phyloP scores from a whole-genome alignment of 2,888 invertebrate genomes.

The Terebella lapidaria region DNA sequence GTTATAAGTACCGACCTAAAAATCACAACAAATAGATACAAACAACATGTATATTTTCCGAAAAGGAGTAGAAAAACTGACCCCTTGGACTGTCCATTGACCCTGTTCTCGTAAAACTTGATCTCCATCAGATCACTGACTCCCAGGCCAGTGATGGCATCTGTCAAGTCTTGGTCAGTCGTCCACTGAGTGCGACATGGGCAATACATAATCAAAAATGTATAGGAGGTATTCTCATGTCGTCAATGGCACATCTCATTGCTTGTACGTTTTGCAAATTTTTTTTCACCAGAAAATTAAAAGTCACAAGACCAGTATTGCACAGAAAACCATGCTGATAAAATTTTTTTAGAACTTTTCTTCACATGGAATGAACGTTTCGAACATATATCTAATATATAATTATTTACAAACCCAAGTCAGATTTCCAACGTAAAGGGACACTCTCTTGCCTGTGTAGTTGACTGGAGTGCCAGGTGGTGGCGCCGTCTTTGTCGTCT shows the following conservation, averaged over 20 bases:
- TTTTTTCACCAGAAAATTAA: no score
- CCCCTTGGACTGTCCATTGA: constrained; percentile 97
- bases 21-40: no score
- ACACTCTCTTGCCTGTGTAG: constrained; percentile 19
- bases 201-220: constrained; percentile 5
- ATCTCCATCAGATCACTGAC: constrained; percentile 93
- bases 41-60: not conserved
- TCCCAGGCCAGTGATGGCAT: constrained; percentile 77
- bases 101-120: constrained; percentile 98
- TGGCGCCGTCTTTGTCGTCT: constrained; percentile 9
- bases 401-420: constrained; percentile 87
- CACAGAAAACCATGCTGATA: no score
- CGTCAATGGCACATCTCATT: not conserved
- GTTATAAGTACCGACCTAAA: not conserved
- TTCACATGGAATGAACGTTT: no score
- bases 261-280: no score
- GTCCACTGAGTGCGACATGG: constrained; percentile 75
- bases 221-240: constrained; percentile 8
- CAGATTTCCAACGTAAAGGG: constrained; percentile 89
- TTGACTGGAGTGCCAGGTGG: constrained; percentile 12
- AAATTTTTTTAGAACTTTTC: no score
- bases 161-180: constrained; percentile 91
- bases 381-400: no score
- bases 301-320: no score
- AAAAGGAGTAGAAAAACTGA: constrained; percentile 27